Conservation (phyloP, 2,797 vertebrate genomes). For the Squalus acanthias region DNA sequence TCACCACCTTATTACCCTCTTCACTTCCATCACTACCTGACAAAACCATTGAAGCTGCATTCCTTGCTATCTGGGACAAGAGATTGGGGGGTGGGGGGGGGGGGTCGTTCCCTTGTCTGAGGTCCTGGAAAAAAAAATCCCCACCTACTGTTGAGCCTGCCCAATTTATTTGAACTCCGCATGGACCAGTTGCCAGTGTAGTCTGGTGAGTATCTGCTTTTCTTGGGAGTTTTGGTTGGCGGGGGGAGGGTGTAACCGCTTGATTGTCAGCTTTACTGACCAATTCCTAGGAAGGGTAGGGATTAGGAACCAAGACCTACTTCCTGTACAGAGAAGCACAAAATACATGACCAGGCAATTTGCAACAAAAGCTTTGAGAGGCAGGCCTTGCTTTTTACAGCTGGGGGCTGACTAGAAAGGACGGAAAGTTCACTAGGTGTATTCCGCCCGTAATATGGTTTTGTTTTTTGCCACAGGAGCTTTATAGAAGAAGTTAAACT, state of each 20-base stretch:
- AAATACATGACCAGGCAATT: background rate
- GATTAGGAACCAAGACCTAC: background rate
- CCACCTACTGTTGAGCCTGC: background rate
- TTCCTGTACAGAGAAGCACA: background rate
- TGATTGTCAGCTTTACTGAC: background rate
- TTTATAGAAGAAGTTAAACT: background rate
- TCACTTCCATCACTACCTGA: background rate
- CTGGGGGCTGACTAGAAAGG: background rate
- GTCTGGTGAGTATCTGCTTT: no score
- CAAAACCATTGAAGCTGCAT: background rate
- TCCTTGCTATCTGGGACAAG: background rate
- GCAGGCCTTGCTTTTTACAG: background rate
- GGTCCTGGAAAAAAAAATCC: background rate
- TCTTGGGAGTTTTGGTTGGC: background rate
- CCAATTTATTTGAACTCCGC: no score
- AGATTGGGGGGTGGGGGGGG: no score
- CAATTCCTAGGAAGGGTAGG: background rate
- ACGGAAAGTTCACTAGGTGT: background rate
- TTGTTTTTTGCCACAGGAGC: background rate
- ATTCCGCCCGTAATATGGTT: background rate
- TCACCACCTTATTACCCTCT: background rate
- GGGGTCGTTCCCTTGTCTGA: background rate
- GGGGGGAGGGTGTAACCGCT: background rate
- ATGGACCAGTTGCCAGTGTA: background rate
- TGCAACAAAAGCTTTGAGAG: background rate